A percentile compares a stretch with the other conserved stretches of the same genome.
These are phyloP conservation scores for Clarias batrachus DNA, from an alignment of 2,113 vertebrate species.

Conservation along the genomic window DNA sequence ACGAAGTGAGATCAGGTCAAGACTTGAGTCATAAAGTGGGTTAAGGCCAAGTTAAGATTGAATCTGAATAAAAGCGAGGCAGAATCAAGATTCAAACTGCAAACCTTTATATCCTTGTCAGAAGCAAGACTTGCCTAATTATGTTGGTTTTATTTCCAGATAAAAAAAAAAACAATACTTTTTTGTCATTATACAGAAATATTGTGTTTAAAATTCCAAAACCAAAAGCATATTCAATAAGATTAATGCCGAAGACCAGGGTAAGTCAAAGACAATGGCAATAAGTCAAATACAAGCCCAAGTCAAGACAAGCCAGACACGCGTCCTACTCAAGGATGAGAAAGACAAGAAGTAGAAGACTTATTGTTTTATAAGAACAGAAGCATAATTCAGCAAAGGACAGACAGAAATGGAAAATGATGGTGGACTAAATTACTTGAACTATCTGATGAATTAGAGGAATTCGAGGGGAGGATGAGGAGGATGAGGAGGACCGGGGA, in stretches of 20 bases:
- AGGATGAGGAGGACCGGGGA: neutral
- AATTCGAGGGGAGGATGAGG: constrained; percentile 10
- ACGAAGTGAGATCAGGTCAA: neutral
- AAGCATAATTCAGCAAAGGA: neutral
- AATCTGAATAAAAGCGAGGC: neutral
- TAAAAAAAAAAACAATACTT: neutral
- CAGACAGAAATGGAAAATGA: constrained; percentile 50
- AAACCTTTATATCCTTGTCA: neutral
- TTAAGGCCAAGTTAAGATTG: neutral
- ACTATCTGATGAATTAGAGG: constrained; percentile 40
- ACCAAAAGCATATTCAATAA: neutral
- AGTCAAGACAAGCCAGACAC: neutral
- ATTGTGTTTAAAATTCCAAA: neutral
- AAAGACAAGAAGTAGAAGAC: neutral
- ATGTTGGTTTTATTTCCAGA: neutral
- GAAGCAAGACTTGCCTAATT: neutral
- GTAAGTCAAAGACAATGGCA: neutral
- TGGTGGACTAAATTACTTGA: constrained; percentile 63
- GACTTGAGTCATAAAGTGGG: neutral
- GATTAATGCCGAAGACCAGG: neutral
- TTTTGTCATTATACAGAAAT: neutral
- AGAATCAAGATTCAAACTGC: neutral
- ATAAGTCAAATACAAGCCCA: neutral
- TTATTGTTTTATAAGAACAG: neutral
- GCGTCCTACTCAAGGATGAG: neutral